Evolutionary conservation across 2,888 invertebrate species (phyloP), one percentile per base, ranked within the genome.

Genomic region (Dioctria rufipes): DNA sequence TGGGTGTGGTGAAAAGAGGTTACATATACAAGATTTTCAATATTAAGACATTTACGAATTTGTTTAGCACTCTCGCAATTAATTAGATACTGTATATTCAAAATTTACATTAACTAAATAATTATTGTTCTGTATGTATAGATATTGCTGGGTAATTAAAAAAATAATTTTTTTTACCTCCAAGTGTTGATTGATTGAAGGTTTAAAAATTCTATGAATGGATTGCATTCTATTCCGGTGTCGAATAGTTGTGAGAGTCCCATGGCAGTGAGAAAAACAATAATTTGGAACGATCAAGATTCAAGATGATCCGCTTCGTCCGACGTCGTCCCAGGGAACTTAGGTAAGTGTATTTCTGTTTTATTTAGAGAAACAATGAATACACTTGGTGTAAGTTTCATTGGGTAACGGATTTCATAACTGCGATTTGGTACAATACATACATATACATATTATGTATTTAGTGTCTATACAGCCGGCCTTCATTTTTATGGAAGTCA

Each of bases 1-100:
- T 42, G 60, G 73, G 73, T 58, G 73, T 60, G 73, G 73, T 42
- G n/a, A 60, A 73, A 58, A 6, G 73, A 73, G 73, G 73, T 73
- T 73, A 73, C 8, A 25, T 25, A 0, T 25, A 25, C 25, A 25
- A 25, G 25, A 25, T 25, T 25, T 25, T 25, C 25, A 25, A 25
- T 25, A 25, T 25, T 25, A 25, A 25, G 25, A 25, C 25, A 25
- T 25, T 25, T 25, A 25, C 25, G 25, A 25, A 25, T 25, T 25
- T 25, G 25, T 25, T 25, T 25, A 25, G 25, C 25, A 25, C 25
- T 2, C 25, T 25, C 25, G 25, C 25, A 25, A 25, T 25, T 25
- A 25, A 25, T 2, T 25, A 25, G 25, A 25, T 25, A 25, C 25
- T 25, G 25, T 25, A 25, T 25, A 25, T 25, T 25, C 1, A 25